Percentiles rank a stretch among this genome's conserved stretches.
phyloP scores from a whole-genome alignment of 2,797 vertebrate species.

The Pseudopleuronectes americanus region DNA sequence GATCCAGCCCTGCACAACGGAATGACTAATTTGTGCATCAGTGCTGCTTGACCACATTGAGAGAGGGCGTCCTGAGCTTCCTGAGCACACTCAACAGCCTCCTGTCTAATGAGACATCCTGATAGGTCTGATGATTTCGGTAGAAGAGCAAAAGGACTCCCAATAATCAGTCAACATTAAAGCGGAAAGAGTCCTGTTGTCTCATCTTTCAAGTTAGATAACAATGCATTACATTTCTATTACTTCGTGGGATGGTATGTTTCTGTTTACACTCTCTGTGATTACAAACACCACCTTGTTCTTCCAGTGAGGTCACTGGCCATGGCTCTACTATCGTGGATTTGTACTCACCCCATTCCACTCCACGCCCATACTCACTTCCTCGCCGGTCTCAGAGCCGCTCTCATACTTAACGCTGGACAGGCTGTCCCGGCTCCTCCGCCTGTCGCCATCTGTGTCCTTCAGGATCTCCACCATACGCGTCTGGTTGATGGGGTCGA shows the following conservation, averaged over 20 bases:
- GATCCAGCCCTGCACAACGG: no score
- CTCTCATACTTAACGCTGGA: slow-evolving; percentile 94
- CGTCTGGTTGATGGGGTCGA: slow-evolving; percentile 94
- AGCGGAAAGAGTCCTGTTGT: background rate
- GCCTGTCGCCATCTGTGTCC: slow-evolving; percentile 87
- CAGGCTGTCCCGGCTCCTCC: slow-evolving; percentile 87
- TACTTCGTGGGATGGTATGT: slow-evolving; percentile 2
- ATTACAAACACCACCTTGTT: slow-evolving; percentile 34
- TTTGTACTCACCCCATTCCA: slow-evolving; percentile 99
- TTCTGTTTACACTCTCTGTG: slow-evolving; percentile 53
- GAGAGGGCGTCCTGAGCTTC: background rate
- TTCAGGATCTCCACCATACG: slow-evolving; percentile 97
- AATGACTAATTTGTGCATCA: no score
- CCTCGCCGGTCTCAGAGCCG: slow-evolving; percentile 92
- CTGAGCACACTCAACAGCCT: background rate
- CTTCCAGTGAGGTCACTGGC: slow-evolving; percentile 46
- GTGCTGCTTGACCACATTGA: no score
- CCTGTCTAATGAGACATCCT: background rate
- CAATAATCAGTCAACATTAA: background rate
- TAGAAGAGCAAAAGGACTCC: background rate
- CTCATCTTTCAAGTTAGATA: slow-evolving; percentile 5
- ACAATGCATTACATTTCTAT: background rate
- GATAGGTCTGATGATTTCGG: background rate
- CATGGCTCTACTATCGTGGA: slow-evolving; percentile 78
- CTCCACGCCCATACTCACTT: slow-evolving; percentile 98